Base-by-base conservation (phyloP, 2,113 vertebrate genomes). In the Pithys albifrons region DNA sequence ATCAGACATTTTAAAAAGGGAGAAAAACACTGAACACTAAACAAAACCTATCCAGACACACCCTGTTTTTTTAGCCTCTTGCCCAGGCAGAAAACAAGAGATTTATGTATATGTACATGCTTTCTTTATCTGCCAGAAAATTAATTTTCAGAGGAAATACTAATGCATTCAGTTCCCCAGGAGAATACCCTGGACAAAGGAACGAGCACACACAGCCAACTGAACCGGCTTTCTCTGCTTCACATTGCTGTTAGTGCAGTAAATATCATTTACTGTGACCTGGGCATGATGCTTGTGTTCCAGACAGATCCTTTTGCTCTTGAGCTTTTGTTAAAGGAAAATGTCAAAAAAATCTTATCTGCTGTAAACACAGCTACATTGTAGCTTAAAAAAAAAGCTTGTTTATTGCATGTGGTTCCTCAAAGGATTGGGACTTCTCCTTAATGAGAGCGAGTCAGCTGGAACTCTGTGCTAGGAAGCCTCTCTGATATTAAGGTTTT, bases 111-210 rank as follows among this genome's bases (percentile, higher is more conserved):
- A 48, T 62, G 67, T 48, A n/a, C 76, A 64, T 61, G 64, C 45
- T 71, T 93, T 23, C 66, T 80, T 93, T 92, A 87, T 96, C 91
- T 95, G 73, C 48, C 65, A 87, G 39, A 65, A 86, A 45, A 59
- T 52, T 81, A 77, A 92, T 81, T 91, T 95, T 86, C 77, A 77
- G 72, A 80, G 79, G 82, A 88, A 95, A 91, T 48, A 80, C n/a
- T 80, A 74, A 74, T n/a, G 54, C 45, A 71, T 81, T 77, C 61
- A 61, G 51, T 41, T 81, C 61, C 82, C 48, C 75, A 72, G 39
- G 9, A 93, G 90, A 74, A 86, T 48, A 74, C 46, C 23, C 55
- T 75, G 70, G 80, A 72, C 80, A 92, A 84, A 81, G 49, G 61
- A 81, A 75, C 37, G 22, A 17, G 80, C 46, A 59, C 86, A 67